phyloP scores from a whole-genome alignment of 2,888 invertebrate species.

The Neria commutata region DNA sequence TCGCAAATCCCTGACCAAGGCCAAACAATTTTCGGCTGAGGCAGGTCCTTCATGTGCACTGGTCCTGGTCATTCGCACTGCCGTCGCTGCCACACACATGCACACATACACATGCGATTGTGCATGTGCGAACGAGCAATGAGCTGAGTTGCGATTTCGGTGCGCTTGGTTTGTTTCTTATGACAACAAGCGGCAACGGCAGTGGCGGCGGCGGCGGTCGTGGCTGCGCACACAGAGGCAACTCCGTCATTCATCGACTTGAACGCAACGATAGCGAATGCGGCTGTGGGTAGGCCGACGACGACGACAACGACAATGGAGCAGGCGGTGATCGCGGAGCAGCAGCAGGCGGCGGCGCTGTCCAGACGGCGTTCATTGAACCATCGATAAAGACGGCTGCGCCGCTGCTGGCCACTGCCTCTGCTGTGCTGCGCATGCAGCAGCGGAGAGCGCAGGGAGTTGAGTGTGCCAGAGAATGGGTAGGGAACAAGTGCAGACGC shows the following conservation, averaged over 20 bases:
- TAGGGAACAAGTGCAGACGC: conserved; percentile 5
- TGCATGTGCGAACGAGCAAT: conserved; percentile 9
- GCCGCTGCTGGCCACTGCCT: background rate
- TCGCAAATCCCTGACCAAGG: conserved; percentile 44
- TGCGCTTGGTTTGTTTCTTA: conserved; percentile 28
- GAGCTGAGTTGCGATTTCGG: conserved; percentile 24
- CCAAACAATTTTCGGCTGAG: conserved; percentile 47
- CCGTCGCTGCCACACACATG: background rate
- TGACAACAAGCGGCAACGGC: conserved; percentile 29
- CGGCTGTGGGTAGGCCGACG: conserved; percentile 14
- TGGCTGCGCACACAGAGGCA: conserved; percentile 27
- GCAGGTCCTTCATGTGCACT: conserved; percentile 34
- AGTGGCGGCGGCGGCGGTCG: conserved; percentile 14
- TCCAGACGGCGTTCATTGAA: conserved; percentile 23
- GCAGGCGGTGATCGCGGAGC: conserved; percentile 12
- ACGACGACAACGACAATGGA: conserved; percentile 7
- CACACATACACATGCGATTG: no score
- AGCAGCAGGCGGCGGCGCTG: conserved; percentile 9
- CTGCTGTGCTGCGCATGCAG: no score
- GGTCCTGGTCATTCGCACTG: conserved; percentile 20
- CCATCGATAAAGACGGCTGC: conserved; percentile 16
- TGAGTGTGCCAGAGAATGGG: no score
- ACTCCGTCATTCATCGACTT: conserved; percentile 3
- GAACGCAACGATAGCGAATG: background rate
- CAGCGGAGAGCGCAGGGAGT: no score